Base-by-base conservation (phyloP, 2,888 invertebrate genomes). In the Cantharis flavilabris region DNA sequence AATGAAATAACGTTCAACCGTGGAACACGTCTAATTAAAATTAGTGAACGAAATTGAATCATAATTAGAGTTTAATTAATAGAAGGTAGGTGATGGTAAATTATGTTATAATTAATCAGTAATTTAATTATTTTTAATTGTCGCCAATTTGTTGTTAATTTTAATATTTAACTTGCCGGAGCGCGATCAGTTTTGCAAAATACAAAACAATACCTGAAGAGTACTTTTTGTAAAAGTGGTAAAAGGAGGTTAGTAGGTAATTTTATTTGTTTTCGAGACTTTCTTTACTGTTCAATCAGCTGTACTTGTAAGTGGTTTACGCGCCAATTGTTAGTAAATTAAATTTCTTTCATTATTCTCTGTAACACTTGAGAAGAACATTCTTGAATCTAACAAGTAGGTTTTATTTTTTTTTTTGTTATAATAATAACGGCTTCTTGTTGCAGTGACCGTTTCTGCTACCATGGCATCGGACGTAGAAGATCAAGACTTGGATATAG, bases 391-490 rank as follows among this genome's bases (percentile, higher is more conserved):
- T 49, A n/a, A 49, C 49, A 49, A 49, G 49, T 49, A 49, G 62
- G 91, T 92, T 89, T 76, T 72, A 30, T 67, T 77, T 28, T 64
- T 16, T n/a, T 26, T 33, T 9, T 10, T 9, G 26, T 23, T n/a
- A 26, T 71, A 23, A 63, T 28, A 11, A 11, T 72, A 62, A 14
- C 16, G n/a, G 13, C 63, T 14, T 14, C 62, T 33, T 70, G 18
- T 70, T 75, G 20, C 70, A 75, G 75, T 75, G 70, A 65, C 62
- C 69, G 62, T n/a, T n/a, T 30, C 9, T 16, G 23, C 62, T 14
- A 65, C 23, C n/a, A 75, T 75, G 75, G 62, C 75, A 71, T 75
- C 75, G 62, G 75, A 71, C 18, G 23, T 70, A 11, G 75, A 75
- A 49, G 75, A 75, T 67, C 71, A 75, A 49, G 75, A 75, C 9